These are phyloP conservation scores for Neolamprologus cancellatus DNA, from an alignment of 2,113 vertebrate genomes.

Conservation along the genomic window DNA sequence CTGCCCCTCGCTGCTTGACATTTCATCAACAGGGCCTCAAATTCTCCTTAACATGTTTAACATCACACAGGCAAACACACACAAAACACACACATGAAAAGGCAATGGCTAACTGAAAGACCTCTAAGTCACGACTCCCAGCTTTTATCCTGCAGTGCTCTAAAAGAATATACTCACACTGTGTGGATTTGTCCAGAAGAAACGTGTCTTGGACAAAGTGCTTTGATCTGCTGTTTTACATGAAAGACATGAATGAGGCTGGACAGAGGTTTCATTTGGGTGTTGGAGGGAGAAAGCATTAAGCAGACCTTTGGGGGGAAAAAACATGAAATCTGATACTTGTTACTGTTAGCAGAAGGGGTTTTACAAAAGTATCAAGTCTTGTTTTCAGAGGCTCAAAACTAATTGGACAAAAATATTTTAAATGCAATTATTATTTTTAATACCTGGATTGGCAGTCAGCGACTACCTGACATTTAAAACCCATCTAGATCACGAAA, in stretches of 20 bases:
- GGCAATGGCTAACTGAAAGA: not conserved
- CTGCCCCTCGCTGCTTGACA: not conserved
- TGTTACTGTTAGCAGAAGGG: not conserved
- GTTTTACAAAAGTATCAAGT: not conserved
- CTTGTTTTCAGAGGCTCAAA: not conserved
- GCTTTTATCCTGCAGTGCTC: not conserved
- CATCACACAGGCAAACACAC: not conserved
- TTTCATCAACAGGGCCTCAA: not conserved
- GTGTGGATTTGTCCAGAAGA: not conserved
- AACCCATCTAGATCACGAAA: fast-evolving
- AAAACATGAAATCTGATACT: not conserved
- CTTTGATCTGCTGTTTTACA: not conserved
- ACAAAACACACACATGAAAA: not conserved
- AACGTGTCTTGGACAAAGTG: not conserved
- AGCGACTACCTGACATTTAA: not conserved
- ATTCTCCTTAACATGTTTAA: not conserved
- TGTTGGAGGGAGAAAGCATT: not conserved
- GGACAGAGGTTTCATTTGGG: not conserved
- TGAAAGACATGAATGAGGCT: not conserved
- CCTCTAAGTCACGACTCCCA: not conserved
- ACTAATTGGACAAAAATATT: not conserved
- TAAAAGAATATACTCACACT: not conserved
- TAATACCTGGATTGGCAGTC: not conserved
- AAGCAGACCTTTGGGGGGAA: not conserved
- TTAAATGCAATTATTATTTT: not conserved